A percentile compares a stretch with the other conserved stretches of the same genome.
These are phyloP conservation scores for Pterocles gutturalis DNA, from an alignment of 2,113 vertebrate species.

Conservation along the genomic window DNA sequence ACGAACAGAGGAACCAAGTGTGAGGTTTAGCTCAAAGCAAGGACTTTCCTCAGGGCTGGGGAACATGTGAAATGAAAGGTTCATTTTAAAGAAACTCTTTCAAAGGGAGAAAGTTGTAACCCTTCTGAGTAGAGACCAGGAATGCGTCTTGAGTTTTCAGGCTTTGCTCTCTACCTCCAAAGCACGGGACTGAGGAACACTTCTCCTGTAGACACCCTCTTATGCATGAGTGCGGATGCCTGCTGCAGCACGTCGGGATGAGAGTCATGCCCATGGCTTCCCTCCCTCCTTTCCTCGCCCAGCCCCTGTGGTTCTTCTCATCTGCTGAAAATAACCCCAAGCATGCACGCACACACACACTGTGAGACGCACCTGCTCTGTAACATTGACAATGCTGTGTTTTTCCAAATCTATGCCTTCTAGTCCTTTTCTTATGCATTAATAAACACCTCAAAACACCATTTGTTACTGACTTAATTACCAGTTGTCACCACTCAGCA, in stretches of 20 bases:
- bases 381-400: neutral
- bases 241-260: neutral
- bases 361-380: neutral
- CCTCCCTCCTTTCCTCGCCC: neutral
- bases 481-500: neutral
- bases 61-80: neutral
- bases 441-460: neutral
- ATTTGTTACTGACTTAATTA: slow-evolving; percentile 1
- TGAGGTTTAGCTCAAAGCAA: neutral
- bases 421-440: neutral
- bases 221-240: accelerated
- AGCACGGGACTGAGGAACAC: neutral
- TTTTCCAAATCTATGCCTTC: neutral
- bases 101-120: neutral
- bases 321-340: neutral
- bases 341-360: neutral
- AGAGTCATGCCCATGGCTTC: neutral
- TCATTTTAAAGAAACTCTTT: neutral
- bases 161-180: neutral
- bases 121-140: neutral
- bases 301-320: neutral
- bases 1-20: neutral
- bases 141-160: neutral
- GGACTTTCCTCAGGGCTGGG: neutral
- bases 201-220: neutral